These are phyloP conservation scores for Boleophthalmus pectinirostris DNA, from an alignment of 2,113 vertebrate genomes.

Conservation along the genomic window DNA sequence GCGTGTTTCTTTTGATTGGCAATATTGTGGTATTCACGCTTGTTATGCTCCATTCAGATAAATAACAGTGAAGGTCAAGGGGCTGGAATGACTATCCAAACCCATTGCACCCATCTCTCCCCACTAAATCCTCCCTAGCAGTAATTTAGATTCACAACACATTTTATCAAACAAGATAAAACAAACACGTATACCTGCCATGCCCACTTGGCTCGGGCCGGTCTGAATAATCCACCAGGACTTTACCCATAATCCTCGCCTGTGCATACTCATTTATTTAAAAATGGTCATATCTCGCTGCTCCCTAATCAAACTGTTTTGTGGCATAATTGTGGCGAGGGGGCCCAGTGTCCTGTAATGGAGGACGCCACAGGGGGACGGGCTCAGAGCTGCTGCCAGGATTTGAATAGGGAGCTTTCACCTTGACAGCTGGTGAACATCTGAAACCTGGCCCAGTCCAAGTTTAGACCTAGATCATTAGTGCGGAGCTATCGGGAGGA, in stretches of 20 bases:
- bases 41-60: not conserved
- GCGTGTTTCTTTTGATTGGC: not conserved
- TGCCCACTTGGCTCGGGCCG: slow-evolving; percentile 34
- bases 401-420: slow-evolving; percentile 61
- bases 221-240: slow-evolving; percentile 65
- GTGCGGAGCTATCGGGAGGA: slow-evolving; percentile 11
- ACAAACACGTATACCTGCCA: slow-evolving; percentile 61
- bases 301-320: slow-evolving; percentile 68
- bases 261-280: slow-evolving; percentile 70
- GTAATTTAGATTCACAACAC: slow-evolving; percentile 58
- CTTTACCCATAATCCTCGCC: slow-evolving; percentile 41
- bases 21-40: not conserved
- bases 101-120: not conserved
- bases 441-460: slow-evolving; percentile 25
- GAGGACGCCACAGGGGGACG: slow-evolving; percentile 45
- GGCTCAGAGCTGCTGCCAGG: slow-evolving; percentile 58
- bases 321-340: slow-evolving; percentile 56
- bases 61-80: not conserved
- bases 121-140: slow-evolving; percentile 6
- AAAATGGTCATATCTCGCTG: slow-evolving; percentile 71
- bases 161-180: slow-evolving; percentile 68
- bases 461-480: slow-evolving; percentile 20
- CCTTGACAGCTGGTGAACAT: slow-evolving; percentile 55
- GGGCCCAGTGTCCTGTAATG: slow-evolving; percentile 52
- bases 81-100: not conserved